A percentile compares a stretch with the other conserved stretches of the same genome.
Conservation (phyloP, 2,113 vertebrate genomes). For the Nothoprocta pentlandii region DNA sequence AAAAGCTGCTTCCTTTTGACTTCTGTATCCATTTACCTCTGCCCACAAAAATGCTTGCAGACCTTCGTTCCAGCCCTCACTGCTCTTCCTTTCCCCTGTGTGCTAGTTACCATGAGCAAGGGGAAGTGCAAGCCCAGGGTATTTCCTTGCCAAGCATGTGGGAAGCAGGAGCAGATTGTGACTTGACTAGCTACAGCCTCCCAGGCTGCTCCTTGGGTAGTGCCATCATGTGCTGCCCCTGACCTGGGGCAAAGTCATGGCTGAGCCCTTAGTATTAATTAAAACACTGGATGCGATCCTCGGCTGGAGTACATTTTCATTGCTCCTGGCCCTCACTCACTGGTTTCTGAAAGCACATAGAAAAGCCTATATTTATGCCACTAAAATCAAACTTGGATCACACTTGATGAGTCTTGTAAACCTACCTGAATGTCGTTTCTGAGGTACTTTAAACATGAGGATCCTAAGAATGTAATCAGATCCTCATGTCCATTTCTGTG, state of each 20-base stretch:
- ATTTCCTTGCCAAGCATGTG: neutral
- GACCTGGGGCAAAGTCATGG: conserved; percentile 17
- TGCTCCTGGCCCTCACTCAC: neutral
- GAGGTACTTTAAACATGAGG: neutral
- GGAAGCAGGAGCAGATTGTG: neutral
- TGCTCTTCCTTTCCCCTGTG: neutral
- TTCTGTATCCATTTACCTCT: neutral
- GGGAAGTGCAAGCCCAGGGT: neutral
- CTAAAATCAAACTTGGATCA: conserved; percentile 28
- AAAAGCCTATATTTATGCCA: conserved; percentile 3
- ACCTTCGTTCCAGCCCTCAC: rapidly evolving
- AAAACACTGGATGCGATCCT: neutral
- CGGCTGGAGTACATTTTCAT: conserved; percentile 2
- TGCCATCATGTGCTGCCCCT: neutral
- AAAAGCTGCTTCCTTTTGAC: neutral
- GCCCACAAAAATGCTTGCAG: neutral
- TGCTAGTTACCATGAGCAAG: neutral
- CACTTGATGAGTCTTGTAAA: neutral
- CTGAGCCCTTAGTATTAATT: conserved; percentile 24
- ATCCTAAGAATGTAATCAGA: neutral
- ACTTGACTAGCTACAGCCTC: neutral
- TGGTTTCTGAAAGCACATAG: neutral
- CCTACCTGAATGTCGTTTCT: neutral
- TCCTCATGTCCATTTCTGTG: neutral
- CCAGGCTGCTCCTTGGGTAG: neutral